Conservation (phyloP, 2,113 vertebrate genomes). For the Pedionomus torquatus region DNA sequence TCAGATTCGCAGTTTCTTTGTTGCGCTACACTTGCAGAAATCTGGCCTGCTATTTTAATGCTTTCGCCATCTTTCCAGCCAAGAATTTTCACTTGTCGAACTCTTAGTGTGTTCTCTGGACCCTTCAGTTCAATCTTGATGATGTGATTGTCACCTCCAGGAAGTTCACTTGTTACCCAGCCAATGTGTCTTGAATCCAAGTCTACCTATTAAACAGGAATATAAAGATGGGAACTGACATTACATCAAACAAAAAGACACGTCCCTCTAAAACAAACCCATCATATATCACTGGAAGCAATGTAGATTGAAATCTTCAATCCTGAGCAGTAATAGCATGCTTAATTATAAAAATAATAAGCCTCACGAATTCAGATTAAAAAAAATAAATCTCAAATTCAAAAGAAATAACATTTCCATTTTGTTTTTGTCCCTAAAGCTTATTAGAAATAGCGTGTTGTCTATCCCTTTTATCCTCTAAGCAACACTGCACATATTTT, state of each 20-base stretch:
- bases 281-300: background rate
- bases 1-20: conserved; percentile 98
- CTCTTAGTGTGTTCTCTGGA: conserved; percentile 95
- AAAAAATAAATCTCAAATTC: background rate
- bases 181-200: conserved; percentile 97
- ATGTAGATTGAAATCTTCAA: background rate
- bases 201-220: conserved; percentile 84
- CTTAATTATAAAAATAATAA: background rate
- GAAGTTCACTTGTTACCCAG: conserved; percentile 97
- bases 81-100: conserved; percentile 97
- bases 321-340: background rate
- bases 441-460: background rate
- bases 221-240: conserved; percentile 5
- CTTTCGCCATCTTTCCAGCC: conserved; percentile 98
- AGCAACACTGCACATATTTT: background rate
- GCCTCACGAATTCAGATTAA: background rate
- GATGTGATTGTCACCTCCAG: conserved; percentile 93
- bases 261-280: background rate
- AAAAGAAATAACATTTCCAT: background rate
- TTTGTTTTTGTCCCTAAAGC: background rate
- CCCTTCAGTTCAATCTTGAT: conserved; percentile 98
- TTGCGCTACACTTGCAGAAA: conserved; percentile 94
- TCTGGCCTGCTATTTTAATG: conserved; percentile 94
- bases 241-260: background rate
- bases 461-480: background rate